phyloP scores from a whole-genome alignment of 1,140 invertebrate species.

The Bombus difficillimus region DNA sequence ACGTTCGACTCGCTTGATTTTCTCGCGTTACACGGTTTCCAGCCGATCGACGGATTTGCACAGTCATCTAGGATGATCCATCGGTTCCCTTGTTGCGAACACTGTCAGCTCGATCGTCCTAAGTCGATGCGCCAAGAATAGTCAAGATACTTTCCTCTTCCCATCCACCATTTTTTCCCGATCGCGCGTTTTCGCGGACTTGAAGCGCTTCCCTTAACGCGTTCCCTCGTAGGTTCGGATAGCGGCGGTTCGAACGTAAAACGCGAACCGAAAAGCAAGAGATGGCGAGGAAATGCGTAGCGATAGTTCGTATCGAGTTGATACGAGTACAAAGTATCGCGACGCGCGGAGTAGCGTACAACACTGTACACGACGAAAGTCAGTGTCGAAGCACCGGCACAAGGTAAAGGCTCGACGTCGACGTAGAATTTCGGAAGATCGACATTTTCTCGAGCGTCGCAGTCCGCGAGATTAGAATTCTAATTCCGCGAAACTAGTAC shows the following conservation, averaged over 20 bases:
- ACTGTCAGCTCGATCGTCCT: background rate
- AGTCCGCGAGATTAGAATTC: background rate
- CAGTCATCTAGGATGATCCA: constrained; percentile 3
- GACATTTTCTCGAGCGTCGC: background rate
- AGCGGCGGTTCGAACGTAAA: no score
- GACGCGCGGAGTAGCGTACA: no score
- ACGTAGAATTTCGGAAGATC: no score
- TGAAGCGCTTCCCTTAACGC: background rate
- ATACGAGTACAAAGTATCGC: no score
- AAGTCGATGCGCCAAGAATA: background rate
- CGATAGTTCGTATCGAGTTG: no score
- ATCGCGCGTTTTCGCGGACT: background rate
- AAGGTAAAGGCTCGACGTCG: no score
- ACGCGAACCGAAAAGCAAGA: background rate
- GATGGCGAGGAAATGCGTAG: background rate
- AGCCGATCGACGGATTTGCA: constrained; percentile 5
- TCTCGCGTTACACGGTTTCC: background rate
- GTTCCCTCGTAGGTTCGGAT: background rate
- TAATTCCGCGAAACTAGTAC: background rate
- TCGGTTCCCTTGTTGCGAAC: background rate
- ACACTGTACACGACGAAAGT: no score
- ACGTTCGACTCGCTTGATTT: background rate
- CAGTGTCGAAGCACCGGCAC: no score
- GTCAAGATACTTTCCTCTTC: background rate
- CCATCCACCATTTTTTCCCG: background rate